These are phyloP conservation scores for Aphis craccivora DNA, from an alignment of 1,140 invertebrate species.

Conservation along the genomic window DNA sequence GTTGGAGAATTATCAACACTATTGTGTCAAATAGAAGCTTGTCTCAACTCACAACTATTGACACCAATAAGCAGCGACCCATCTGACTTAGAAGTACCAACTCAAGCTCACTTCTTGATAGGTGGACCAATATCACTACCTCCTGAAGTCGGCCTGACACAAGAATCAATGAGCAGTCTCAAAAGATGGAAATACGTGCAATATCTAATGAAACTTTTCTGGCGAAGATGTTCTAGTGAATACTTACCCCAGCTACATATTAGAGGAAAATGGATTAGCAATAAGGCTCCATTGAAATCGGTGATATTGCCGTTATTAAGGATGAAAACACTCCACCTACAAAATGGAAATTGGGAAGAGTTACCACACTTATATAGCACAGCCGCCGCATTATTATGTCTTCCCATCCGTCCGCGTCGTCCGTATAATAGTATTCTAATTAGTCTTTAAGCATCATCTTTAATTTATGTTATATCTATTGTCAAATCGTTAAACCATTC, in stretches of 20 bases:
- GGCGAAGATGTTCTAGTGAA: neutral
- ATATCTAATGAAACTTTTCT: constrained; percentile 12
- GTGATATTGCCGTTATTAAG: constrained; percentile 60
- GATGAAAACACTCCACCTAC: constrained; percentile 49
- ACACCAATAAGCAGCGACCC: constrained; percentile 58
- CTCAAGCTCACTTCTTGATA: constrained; percentile 62
- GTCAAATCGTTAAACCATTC: no score
- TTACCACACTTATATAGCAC: no score
- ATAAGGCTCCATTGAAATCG: neutral
- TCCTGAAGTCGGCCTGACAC: neutral
- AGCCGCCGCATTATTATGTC: no score
- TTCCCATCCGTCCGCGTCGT: no score
- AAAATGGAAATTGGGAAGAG: constrained; percentile 61
- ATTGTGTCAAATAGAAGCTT: constrained; percentile 60
- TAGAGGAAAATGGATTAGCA: neutral
- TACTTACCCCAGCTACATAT: neutral
- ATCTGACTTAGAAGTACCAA: constrained; percentile 56
- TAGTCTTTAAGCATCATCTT: no score
- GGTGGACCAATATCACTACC: constrained; percentile 49
- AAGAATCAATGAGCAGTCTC: neutral
- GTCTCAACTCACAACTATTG: constrained; percentile 60
- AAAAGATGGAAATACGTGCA: constrained; percentile 9
- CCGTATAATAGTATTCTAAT: no score
- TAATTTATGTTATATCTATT: no score
- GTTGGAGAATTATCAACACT: constrained; percentile 60